These are phyloP conservation scores for Seriola rivoliana DNA, from an alignment of 2,113 vertebrate species.

Conservation along the genomic window DNA sequence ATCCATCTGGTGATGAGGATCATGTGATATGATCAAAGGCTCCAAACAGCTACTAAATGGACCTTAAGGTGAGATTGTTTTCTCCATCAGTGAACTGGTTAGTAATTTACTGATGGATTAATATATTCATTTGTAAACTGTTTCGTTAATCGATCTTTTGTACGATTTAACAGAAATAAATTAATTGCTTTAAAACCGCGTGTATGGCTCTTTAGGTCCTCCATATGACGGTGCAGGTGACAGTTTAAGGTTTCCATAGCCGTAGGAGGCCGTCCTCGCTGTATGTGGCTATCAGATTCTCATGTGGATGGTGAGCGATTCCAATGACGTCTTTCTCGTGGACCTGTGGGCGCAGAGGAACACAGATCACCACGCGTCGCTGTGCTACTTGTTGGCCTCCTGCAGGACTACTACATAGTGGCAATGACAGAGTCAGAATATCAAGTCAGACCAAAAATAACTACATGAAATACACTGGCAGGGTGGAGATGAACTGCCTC, in stretches of 20 bases:
- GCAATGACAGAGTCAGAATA: not conserved
- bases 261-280: conserved; percentile 93
- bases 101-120: not conserved
- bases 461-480: not conserved
- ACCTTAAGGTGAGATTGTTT: not conserved
- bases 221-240: conserved; percentile 1
- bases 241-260: conserved; percentile 84
- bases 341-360: conserved; percentile 84
- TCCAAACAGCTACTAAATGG: not conserved
- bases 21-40: not conserved
- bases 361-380: conserved; percentile 22
- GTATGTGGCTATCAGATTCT: conserved; percentile 96
- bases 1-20: not conserved
- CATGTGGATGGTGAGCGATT: conserved; percentile 95
- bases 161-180: not conserved
- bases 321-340: conserved; percentile 98
- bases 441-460: conserved; percentile 2
- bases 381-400: not conserved
- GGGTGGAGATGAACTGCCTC: not conserved
- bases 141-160: not conserved
- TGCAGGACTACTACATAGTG: not conserved
- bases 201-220: conserved; percentile 29
- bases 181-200: conserved; percentile 11
- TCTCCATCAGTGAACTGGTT: not conserved
- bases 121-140: not conserved